phyloP scores from a whole-genome alignment of 2,888 invertebrate genomes.

The Euzetes globulus region DNA sequence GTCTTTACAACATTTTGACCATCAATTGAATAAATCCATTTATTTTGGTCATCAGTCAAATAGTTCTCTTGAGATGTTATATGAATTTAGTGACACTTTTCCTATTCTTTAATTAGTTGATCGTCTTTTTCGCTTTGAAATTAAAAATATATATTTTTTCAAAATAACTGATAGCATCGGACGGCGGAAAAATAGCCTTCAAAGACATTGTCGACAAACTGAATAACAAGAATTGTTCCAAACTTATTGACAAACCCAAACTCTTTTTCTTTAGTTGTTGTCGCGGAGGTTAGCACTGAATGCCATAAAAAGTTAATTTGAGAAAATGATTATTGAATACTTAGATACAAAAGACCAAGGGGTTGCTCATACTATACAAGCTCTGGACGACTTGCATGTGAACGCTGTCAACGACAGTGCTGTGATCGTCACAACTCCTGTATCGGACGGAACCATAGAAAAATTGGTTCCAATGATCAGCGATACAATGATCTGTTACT shows the following conservation, averaged over 20 bases:
- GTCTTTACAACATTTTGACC: no score
- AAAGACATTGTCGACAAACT: slow-evolving; percentile 38
- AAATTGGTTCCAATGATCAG: neutral
- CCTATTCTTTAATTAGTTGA: no score
- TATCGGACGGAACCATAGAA: neutral
- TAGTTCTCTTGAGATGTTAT: no score
- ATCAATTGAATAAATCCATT: no score
- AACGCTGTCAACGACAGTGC: neutral
- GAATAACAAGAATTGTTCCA: slow-evolving; percentile 39
- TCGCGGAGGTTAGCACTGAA: slow-evolving; percentile 37
- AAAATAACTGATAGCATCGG: slow-evolving; percentile 31
- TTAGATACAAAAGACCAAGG: neutral
- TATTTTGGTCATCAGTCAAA: no score
- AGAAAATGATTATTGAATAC: neutral
- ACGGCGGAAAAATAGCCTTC: slow-evolving; percentile 5
- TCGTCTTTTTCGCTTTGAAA: no score
- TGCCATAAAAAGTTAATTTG: neutral
- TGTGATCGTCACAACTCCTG: neutral
- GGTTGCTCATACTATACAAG: neutral
- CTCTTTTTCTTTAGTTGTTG: slow-evolving; percentile 42
- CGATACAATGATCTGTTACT: slow-evolving; percentile 14
- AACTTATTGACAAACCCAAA: slow-evolving; percentile 39
- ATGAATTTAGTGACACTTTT: no score
- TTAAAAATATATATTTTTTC: no score
- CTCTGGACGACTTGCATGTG: neutral